These are phyloP conservation scores for Lacerta bilineata DNA, from an alignment of 2,797 vertebrate genomes.

Conservation along the genomic window DNA sequence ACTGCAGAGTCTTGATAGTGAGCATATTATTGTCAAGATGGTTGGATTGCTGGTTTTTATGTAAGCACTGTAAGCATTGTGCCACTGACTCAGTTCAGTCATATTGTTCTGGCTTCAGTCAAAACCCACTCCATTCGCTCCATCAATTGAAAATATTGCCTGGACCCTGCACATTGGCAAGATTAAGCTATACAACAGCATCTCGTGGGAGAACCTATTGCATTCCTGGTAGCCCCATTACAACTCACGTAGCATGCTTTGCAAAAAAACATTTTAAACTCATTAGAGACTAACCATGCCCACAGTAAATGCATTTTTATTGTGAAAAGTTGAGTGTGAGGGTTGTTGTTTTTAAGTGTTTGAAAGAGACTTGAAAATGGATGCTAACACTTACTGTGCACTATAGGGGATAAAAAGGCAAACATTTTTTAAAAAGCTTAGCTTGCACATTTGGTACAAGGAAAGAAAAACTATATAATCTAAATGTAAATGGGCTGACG, in stretches of 20 bases:
- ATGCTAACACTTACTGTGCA: conserved; percentile 2
- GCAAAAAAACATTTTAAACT: conserved; percentile 8
- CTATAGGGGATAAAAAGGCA: conserved; percentile 19
- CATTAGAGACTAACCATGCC: conserved; percentile 5
- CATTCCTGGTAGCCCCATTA: background rate
- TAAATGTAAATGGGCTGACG: conserved; percentile 40
- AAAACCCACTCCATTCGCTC: background rate
- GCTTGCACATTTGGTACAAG: conserved; percentile 24
- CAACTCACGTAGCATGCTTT: conserved; percentile 10
- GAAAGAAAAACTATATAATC: conserved; percentile 37
- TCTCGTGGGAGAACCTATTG: background rate
- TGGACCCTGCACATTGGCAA: background rate
- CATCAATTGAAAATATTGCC: background rate
- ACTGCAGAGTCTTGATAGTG: background rate
- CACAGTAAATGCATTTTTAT: background rate
- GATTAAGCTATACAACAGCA: background rate
- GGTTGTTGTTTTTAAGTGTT: background rate
- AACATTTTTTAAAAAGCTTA: background rate
- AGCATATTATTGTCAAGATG: background rate
- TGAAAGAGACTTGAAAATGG: conserved; percentile 33
- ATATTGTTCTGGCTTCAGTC: conserved; percentile 22
- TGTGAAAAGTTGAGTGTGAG: conserved; percentile 4
- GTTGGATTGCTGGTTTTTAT: conserved; percentile 2
- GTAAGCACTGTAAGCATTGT: background rate
- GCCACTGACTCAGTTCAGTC: background rate